phyloP scores from a whole-genome alignment of 2,113 vertebrate genomes.

The Haemorhous mexicanus region DNA sequence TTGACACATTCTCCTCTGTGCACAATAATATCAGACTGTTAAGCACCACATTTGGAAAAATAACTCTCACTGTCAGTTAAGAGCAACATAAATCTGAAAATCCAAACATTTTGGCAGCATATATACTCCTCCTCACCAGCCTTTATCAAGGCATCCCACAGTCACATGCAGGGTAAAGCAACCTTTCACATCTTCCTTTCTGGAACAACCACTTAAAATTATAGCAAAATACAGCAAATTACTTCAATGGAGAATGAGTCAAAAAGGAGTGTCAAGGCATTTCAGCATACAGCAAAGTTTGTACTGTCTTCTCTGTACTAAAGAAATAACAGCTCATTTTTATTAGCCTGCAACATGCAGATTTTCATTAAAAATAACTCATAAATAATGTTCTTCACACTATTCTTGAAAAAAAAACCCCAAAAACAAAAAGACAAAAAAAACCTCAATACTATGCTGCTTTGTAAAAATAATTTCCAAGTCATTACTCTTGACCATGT shows the following conservation, averaged over 20 bases:
- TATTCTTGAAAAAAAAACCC: not conserved
- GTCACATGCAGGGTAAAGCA: not conserved
- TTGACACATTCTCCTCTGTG: not conserved
- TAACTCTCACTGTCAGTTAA: not conserved
- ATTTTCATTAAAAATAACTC: not conserved
- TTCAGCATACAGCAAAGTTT: not conserved
- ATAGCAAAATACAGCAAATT: not conserved
- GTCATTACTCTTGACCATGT: not conserved
- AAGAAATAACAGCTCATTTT: not conserved
- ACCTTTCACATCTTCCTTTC: not conserved
- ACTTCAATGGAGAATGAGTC: rapidly evolving
- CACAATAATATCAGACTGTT: not conserved
- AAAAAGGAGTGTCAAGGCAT: not conserved
- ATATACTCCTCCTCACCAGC: not conserved
- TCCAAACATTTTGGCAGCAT: not conserved
- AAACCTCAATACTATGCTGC: not conserved
- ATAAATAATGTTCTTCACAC: not conserved
- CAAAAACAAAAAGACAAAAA: not conserved
- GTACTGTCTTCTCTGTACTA: not conserved
- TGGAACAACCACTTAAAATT: not conserved
- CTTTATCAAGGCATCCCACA: not conserved
- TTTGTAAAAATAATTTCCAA: slow-evolving; percentile 5
- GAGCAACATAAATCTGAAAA: not conserved
- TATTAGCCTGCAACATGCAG: not conserved
- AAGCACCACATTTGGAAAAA: not conserved